These are phyloP conservation scores for Pecten maximus DNA, from an alignment of 2,888 invertebrate genomes.

Conservation along the genomic window DNA sequence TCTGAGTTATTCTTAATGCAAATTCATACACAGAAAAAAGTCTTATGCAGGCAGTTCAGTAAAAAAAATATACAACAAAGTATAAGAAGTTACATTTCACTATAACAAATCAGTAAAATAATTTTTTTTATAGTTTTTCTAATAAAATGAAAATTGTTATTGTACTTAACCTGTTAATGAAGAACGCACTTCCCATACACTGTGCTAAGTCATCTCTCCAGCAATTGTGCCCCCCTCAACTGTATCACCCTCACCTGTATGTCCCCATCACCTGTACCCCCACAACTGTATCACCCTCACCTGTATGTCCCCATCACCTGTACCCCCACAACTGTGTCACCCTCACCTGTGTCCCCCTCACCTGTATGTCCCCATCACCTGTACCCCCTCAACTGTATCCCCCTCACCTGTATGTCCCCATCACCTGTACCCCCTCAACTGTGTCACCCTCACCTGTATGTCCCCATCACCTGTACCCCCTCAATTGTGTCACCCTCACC, in stretches of 20 bases:
- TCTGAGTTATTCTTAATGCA: background rate
- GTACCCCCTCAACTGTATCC: too few relatives aligned
- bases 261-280: too few relatives aligned
- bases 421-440: background rate
- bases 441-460: too few relatives aligned
- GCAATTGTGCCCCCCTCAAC: background rate
- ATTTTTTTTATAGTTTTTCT: background rate
- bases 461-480: too few relatives aligned
- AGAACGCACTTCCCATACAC: background rate
- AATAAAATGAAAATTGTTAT: background rate
- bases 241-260: too few relatives aligned
- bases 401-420: too few relatives aligned
- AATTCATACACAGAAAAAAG: background rate
- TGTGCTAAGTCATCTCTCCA: background rate
- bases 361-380: background rate
- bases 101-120: background rate
- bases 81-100: background rate
- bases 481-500: too few relatives aligned
- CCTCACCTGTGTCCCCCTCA: too few relatives aligned
- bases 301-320: too few relatives aligned
- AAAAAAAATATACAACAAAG: background rate
- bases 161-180: background rate
- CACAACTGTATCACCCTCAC: too few relatives aligned
- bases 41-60: conserved; percentile 6
- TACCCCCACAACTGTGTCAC: too few relatives aligned